Percentiles rank a stretch among this genome's conserved stretches.
Conservation (phyloP, 2,888 invertebrate genomes). For the Tricholauxania praeusta region DNA sequence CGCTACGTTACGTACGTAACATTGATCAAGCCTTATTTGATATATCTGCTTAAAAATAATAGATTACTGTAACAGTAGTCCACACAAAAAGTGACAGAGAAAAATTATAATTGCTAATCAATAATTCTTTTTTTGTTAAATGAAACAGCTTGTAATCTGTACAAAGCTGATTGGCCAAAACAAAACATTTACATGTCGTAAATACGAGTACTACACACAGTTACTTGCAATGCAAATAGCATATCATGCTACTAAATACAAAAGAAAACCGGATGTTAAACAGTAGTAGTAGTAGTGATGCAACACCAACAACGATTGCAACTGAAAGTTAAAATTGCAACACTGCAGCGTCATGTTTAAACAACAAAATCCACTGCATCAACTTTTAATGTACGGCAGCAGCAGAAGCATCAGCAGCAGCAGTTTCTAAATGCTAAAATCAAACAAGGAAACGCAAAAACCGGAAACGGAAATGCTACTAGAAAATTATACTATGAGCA, state of each 20-base stretch:
- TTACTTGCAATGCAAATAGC: no score
- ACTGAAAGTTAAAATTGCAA: not conserved
- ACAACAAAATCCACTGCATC: not conserved
- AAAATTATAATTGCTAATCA: no score
- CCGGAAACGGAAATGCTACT: constrained; percentile 40
- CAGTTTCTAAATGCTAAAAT: constrained; percentile 9
- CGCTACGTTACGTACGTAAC: no score
- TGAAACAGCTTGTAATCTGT: no score
- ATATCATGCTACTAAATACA: not conserved
- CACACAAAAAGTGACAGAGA: no score
- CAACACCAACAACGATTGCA: not conserved
- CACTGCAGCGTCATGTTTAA: not conserved
- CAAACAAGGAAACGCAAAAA: constrained; percentile 15
- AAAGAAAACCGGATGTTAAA: not conserved
- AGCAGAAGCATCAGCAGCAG: not conserved
- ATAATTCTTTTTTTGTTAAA: no score
- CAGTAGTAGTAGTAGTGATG: not conserved
- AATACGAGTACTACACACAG: no score
- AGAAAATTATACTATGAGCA: constrained; percentile 31
- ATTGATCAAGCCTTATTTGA: no score
- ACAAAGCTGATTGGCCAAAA: no score
- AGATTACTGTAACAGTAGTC: no score
- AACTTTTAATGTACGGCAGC: not conserved
- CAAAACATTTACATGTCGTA: no score
- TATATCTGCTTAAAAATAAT: no score